phyloP scores from a whole-genome alignment of 2,888 invertebrate genomes.

The Cabera pusaria region DNA sequence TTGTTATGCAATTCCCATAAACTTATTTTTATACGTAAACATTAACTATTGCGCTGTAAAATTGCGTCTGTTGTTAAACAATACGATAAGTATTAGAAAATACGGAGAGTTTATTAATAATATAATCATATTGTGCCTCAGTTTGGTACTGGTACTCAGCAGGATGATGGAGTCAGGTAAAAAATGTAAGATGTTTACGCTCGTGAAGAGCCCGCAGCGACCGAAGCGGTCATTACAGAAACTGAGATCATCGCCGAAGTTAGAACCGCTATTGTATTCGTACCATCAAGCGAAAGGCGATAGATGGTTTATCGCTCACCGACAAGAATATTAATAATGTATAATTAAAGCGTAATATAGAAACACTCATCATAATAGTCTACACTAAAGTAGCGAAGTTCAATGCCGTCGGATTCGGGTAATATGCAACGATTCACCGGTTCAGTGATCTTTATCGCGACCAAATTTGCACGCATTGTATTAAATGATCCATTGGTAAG shows the following conservation, averaged over 20 bases:
- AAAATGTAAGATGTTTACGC: constrained; percentile 54
- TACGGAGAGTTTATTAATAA: constrained; percentile 26
- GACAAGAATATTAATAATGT: constrained; percentile 63
- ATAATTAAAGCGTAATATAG: constrained; percentile 47
- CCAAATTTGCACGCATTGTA: constrained; percentile 61
- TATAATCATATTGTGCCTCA: constrained; percentile 26
- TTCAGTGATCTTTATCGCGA: constrained; percentile 61
- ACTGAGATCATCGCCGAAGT: constrained; percentile 80
- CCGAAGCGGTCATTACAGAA: constrained; percentile 61
- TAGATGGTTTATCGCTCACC: constrained; percentile 64
- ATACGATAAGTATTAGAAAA: constrained; percentile 32
- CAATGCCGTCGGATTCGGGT: constrained; percentile 65
- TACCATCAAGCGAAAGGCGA: constrained; percentile 58
- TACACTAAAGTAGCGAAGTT: constrained; percentile 56
- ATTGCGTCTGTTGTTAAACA: constrained; percentile 37
- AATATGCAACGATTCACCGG: constrained; percentile 57
- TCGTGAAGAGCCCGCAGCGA: constrained; percentile 64
- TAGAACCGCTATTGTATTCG: constrained; percentile 65
- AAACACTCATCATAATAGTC: constrained; percentile 45
- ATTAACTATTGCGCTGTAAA: constrained; percentile 36
- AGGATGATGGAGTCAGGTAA: constrained; percentile 41
- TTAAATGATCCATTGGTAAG: constrained; percentile 61
- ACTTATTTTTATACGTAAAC: constrained; percentile 56
- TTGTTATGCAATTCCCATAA: constrained; percentile 50
- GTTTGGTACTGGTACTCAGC: constrained; percentile 39